Percentiles rank a stretch among this genome's conserved stretches.
These are phyloP conservation scores for Neoaliturus tenellus DNA, from an alignment of 2,888 invertebrate genomes.

Conservation along the genomic window DNA sequence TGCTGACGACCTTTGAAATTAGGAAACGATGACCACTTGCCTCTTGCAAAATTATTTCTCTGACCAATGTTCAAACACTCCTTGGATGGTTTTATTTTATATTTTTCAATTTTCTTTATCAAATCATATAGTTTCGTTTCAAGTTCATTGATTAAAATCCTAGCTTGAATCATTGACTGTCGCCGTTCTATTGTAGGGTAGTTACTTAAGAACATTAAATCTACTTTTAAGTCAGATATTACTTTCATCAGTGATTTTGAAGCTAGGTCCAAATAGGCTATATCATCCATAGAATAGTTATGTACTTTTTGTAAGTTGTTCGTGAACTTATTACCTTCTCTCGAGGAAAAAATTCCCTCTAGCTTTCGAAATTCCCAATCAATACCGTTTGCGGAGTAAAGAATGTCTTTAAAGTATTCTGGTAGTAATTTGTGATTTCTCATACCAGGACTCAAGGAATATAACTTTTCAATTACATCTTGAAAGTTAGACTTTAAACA, in stretches of 20 bases:
- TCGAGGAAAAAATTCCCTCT: neutral
- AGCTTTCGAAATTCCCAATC: neutral
- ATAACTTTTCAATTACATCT: neutral
- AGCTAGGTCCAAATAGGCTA: neutral
- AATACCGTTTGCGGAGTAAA: neutral
- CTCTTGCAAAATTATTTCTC: too few relatives aligned
- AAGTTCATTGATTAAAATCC: neutral
- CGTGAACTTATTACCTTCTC: neutral
- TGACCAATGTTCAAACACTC: too few relatives aligned
- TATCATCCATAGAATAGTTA: neutral
- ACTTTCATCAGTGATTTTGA: neutral
- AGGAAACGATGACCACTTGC: too few relatives aligned
- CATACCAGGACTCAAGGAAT: neutral
- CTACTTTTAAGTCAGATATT: neutral
- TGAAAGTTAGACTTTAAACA: neutral
- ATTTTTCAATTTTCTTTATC: neutral
- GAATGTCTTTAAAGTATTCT: conserved; percentile 11
- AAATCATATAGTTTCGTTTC: neutral
- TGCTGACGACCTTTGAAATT: too few relatives aligned
- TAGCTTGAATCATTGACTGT: neutral
- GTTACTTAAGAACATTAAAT: neutral
- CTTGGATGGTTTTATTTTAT: neutral
- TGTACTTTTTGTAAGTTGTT: neutral
- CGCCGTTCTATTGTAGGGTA: neutral
- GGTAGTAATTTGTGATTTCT: neutral